Base-by-base conservation (phyloP, 2,113 vertebrate genomes). In the Festucalex cinctus region DNA sequence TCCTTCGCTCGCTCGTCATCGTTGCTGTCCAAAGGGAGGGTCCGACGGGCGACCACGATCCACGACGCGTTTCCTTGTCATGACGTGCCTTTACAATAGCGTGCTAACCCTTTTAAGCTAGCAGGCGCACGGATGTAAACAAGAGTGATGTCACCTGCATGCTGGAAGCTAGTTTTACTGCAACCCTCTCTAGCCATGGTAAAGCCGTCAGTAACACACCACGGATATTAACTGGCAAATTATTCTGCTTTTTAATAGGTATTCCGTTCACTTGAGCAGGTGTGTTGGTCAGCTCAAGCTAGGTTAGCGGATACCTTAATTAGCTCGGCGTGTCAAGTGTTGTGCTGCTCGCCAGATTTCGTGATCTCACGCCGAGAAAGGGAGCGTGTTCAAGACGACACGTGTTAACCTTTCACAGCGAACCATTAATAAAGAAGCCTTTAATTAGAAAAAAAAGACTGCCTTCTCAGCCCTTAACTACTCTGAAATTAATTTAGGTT, bases 1-100 rank as follows among this genome's bases (percentile, higher is more conserved):
- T 56, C 22, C 36, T 68, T 58, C 16, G 19, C 16, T 49, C n/a
- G 10, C 20, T 24, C 20, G 9, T 37, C 10, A 32, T 9, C 13
- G 10, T 22, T 7, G 19, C 35, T 36, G 43, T 7, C 36, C 28
- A 48, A 35, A 48, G 5, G 6, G 28, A 65, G 1, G 36, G 20
- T 3, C 28, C 16, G 13, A 90, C 91, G 91, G 90, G 91, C 92
- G 91, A 85, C 83, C 57, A 79, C 3, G 63, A 76, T 63, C 61
- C 65, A 36, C 20, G 8, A n/a, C 7, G 48, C 14, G 20, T 46
- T 37, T 46, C 26, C 41, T 44, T 41, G 28, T 77, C 0, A 53
- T 59, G 36, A 41, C 20, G 46, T 26, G 64, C 44, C 46, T 72
- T 37, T 28, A 20, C 32, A 17, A 8, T 7, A 65, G 48, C 14